Conservation (phyloP, 2,113 vertebrate genomes). For the Lycocorax pyrrhopterus region DNA sequence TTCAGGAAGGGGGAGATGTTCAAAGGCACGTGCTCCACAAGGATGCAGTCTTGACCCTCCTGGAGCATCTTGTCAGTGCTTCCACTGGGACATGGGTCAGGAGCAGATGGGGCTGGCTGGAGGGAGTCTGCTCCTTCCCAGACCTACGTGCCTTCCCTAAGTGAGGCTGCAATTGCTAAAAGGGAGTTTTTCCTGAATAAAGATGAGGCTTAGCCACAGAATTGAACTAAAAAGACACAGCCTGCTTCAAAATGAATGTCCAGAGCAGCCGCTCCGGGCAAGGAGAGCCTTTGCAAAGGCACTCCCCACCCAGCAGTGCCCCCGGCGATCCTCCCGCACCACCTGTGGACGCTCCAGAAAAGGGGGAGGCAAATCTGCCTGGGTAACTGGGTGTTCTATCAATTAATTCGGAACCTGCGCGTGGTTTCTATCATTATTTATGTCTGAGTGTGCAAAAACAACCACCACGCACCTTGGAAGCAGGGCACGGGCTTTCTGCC, state of each 20-base stretch:
- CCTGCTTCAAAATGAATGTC: not conserved
- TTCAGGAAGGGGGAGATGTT: not conserved
- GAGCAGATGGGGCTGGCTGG: not conserved
- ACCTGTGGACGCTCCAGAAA: not conserved
- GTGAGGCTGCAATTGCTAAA: not conserved
- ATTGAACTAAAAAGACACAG: not conserved
- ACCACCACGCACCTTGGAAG: not conserved
- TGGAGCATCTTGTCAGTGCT: not conserved
- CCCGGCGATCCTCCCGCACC: not conserved
- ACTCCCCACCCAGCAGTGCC: not conserved
- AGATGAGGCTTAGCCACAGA: not conserved
- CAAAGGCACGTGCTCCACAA: not conserved
- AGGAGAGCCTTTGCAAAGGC: not conserved
- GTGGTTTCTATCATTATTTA: not conserved
- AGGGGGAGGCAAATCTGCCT: not conserved
- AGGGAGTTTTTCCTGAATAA: not conserved
- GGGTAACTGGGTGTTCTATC: not conserved
- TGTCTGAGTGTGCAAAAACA: not conserved
- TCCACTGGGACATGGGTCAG: not conserved
- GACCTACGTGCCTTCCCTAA: not conserved
- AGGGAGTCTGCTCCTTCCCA: not conserved
- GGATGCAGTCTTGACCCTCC: not conserved
- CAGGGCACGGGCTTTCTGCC: not conserved
- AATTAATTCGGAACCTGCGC: not conserved
- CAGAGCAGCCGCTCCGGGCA: accelerated